Evolutionary conservation across 2,113 vertebrate species (phyloP), one percentile per base, ranked within the genome.

Genomic region (Indri indri): DNA sequence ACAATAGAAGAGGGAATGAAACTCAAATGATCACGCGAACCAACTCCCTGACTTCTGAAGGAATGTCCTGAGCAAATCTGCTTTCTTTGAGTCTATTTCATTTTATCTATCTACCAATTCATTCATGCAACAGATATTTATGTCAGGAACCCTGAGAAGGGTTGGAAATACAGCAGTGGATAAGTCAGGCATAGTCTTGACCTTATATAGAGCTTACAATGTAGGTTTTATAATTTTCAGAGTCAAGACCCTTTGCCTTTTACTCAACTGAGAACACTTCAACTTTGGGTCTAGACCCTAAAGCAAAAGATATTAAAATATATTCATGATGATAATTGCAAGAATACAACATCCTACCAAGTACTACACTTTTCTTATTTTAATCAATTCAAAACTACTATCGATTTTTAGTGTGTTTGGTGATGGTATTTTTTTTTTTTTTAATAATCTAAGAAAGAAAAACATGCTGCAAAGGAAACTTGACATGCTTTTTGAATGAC

Each of bases 301-400:
- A 30, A 80, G 37, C 80, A 92, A n/a, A 93, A 73, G 37, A 23
- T 34, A 76, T 45, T 34, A 16, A 84, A 66, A 84, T 92, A 80
- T 76, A 92, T 61, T 32, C 30, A n/a, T 16, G 5, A 11, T 59
- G 40, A 47, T 76, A 66, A 34, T 22, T 63, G 16, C n/a, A 88
- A 47, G 42, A 88, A 34, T 0, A 3, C 37, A 71, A 42, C 1
- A 18, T 3, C 52, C 30, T 40, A 16, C 9, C 27, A 63, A 90
- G 22, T 25, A 42, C n/a, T 59, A 37, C 63, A 32, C 59, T 87
- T 79, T 84, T 68, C 74, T 61, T 20, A 54, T 45, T 88, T 80
- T 63, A 40, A 40, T 84, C 57, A 54, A 2, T 77, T 92, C n/a
- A 73, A 52, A 71, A 71, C n/a, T 27, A 14, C 11, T 89, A 23